Percentiles rank a stretch among this genome's conserved stretches.
These are phyloP conservation scores for Bos indicus DNA, from an alignment of 2,113 vertebrate species.

Conservation along the genomic window DNA sequence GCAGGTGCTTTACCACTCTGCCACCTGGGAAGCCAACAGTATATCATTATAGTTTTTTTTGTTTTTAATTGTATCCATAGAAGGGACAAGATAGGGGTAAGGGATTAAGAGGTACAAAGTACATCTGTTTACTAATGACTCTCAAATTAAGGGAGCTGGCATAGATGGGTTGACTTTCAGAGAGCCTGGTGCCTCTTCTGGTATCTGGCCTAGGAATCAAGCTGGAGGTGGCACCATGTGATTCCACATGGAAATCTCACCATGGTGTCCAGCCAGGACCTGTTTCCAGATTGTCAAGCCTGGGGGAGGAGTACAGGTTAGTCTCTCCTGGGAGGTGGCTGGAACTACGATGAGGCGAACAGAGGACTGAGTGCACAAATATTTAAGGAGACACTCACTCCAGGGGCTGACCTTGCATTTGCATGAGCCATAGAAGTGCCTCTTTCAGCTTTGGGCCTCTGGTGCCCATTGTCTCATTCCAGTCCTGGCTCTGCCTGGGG, in stretches of 20 bases:
- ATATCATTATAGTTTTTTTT: background rate
- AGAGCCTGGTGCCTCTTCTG: background rate
- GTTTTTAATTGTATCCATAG: background rate
- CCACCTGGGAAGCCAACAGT: background rate
- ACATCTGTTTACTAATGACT: background rate
- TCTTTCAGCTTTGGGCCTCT: background rate
- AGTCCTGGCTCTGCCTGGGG: background rate
- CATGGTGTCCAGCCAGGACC: background rate
- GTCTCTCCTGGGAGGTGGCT: background rate
- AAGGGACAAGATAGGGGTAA: background rate
- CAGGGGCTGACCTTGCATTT: background rate
- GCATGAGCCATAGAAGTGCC: background rate
- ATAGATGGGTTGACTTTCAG: background rate
- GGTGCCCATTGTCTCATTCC: background rate
- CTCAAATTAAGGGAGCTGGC: background rate
- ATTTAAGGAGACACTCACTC: background rate
- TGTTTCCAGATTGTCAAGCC: background rate
- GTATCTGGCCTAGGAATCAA: background rate
- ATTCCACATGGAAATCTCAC: background rate
- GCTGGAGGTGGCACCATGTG: background rate
- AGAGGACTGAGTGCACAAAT: background rate
- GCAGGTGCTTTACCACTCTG: background rate
- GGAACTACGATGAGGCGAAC: background rate
- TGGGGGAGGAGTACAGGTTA: background rate
- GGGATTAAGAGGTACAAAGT: background rate